Evolutionary conservation across 2,888 invertebrate genomes (phyloP).

Genomic region (Eucriotettix oculatus): DNA sequence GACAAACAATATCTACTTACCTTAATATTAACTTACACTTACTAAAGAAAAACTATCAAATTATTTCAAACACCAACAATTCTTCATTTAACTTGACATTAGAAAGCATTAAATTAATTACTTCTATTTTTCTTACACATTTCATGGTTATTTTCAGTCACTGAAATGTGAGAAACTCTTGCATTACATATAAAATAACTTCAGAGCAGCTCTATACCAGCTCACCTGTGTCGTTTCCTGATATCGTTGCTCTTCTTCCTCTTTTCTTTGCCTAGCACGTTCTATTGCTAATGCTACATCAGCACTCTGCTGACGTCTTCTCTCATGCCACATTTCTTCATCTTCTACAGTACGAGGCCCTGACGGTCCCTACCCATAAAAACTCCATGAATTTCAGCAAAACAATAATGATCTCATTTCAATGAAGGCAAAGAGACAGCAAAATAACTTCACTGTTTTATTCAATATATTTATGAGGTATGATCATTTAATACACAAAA

Average conservation of each 20-base stretch:
- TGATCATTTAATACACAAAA: background rate
- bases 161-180: no score
- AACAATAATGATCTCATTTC: background rate
- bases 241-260: slow-evolving; percentile 72
- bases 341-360: slow-evolving; percentile 27
- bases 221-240: slow-evolving; percentile 37
- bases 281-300: slow-evolving; percentile 66
- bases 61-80: no score
- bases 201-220: background rate
- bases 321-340: slow-evolving; percentile 53
- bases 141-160: no score
- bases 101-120: no score
- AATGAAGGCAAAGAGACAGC: no score
- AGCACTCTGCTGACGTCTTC: slow-evolving; percentile 47
- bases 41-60: no score
- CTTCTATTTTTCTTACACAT: no score
- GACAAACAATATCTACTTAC: no score
- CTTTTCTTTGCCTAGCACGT: slow-evolving; percentile 67
- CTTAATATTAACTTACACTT: no score
- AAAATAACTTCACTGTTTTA: no score
- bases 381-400: background rate
- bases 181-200: no score
- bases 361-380: background rate
- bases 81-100: no score
- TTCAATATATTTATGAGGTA: background rate